Evolutionary conservation across 2,797 vertebrate genomes (phyloP).

Genomic region (Nannoperca obscura): DNA sequence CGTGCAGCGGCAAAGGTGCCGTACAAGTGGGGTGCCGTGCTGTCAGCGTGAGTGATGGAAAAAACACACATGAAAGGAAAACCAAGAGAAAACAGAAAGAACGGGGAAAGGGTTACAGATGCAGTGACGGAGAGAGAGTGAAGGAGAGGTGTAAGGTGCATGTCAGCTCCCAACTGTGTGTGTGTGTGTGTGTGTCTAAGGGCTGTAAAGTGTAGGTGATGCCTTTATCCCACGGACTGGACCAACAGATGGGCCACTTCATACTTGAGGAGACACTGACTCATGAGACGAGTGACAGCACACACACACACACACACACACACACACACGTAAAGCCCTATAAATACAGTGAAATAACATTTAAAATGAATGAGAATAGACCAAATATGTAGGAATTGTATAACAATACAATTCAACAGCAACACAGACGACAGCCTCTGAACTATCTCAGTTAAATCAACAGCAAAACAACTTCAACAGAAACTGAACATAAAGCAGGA

Average conservation of each 20-base stretch:
- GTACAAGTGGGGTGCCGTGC: conserved; percentile 30
- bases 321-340: neutral
- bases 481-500: neutral
- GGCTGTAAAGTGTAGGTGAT: conserved; percentile 62
- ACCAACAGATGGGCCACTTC: conserved; percentile 79
- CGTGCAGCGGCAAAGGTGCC: conserved; percentile 40
- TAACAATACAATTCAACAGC: neutral
- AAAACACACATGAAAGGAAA: conserved; percentile 48
- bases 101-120: conserved; percentile 45
- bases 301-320: conserved; percentile 11
- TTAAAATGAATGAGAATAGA: neutral
- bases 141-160: conserved; percentile 43
- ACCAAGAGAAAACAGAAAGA: conserved; percentile 30
- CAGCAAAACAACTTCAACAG: neutral
- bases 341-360: neutral
- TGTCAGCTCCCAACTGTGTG: conserved; percentile 47
- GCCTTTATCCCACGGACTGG: conserved; percentile 53
- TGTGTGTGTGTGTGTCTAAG: conserved; percentile 27
- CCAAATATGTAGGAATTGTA: neutral
- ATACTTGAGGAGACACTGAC: conserved; percentile 69
- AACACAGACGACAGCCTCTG: neutral
- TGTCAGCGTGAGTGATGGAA: conserved; percentile 56
- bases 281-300: conserved; percentile 72
- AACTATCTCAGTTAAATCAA: conserved; percentile 12
- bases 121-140: conserved; percentile 55